Percentiles rank a stretch among this genome's conserved stretches.
These are phyloP conservation scores for Valencia hispanica DNA, from an alignment of 2,797 vertebrate species.

Conservation along the genomic window DNA sequence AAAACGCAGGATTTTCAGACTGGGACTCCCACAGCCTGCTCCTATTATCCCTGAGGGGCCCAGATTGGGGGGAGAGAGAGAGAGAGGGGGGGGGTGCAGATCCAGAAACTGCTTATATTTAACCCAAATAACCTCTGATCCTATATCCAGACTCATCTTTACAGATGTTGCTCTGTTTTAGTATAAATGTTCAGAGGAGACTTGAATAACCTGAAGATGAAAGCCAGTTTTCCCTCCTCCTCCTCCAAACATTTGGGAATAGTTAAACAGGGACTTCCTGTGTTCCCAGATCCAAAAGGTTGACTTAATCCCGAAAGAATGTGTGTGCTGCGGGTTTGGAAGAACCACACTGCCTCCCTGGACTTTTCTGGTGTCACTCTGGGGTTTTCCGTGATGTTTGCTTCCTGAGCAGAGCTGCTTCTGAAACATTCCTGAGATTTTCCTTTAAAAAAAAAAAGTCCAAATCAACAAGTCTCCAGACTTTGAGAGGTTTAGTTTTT, in stretches of 20 bases:
- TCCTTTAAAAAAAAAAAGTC: not conserved
- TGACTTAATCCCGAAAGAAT: constrained; percentile 43
- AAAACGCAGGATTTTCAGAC: not conserved
- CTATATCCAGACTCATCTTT: too few relatives aligned
- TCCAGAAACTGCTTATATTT: not conserved
- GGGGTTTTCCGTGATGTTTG: not conserved
- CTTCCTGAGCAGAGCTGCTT: not conserved
- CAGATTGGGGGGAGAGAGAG: constrained; percentile 31
- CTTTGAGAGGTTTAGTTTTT: too few relatives aligned
- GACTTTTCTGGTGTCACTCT: not conserved
- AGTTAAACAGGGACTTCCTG: constrained; percentile 4
- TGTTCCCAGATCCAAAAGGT: constrained; percentile 12
- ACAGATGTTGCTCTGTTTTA: not conserved
- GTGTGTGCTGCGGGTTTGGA: constrained; percentile 15
- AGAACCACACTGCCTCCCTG: not conserved
- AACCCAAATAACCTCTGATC: not conserved
- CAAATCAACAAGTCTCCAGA: not conserved
- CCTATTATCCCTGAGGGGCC: constrained; percentile 49
- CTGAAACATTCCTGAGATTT: too few relatives aligned
- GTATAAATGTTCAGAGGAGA: not conserved
- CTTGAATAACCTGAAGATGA: not conserved
- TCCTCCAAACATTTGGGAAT: constrained; percentile 3
- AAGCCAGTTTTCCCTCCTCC: not conserved
- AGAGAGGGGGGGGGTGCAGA: not conserved
- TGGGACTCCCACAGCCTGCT: constrained; percentile 15